Evolutionary conservation across 2,797 vertebrate species (phyloP).

Genomic region (Pantherophis alleghaniensis): DNA sequence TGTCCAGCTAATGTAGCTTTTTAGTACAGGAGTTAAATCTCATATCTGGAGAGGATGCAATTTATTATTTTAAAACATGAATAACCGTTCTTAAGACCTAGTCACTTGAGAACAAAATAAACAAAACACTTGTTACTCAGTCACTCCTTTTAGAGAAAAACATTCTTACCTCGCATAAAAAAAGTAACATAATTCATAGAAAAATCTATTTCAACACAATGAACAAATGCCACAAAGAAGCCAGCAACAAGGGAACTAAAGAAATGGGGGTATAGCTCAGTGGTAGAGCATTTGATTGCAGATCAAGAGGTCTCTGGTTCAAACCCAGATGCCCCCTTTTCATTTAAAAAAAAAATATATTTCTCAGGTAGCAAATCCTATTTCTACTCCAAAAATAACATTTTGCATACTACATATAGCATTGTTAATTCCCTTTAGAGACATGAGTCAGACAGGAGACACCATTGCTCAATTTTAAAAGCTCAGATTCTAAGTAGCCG

Average conservation of each 20-base stretch:
- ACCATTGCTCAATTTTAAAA: neutral
- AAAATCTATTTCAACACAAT: neutral
- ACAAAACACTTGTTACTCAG: neutral
- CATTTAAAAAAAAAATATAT: neutral
- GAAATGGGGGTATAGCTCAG: neutral
- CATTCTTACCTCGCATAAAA: neutral
- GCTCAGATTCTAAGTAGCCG: neutral
- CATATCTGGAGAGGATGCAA: neutral
- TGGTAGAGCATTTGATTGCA: slow-evolving; percentile 24
- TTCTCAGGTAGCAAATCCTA: neutral
- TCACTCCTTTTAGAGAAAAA: neutral
- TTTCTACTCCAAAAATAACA: neutral
- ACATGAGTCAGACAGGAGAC: neutral
- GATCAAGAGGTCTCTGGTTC: slow-evolving; percentile 23
- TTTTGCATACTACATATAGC: neutral
- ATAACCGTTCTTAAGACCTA: neutral
- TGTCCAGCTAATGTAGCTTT: neutral
- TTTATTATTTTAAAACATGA: neutral
- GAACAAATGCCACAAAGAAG: neutral
- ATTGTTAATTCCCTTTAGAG: neutral
- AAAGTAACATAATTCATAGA: neutral
- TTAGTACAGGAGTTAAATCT: neutral
- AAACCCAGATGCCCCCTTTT: neutral
- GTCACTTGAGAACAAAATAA: neutral
- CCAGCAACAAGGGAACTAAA: accelerated